Evolutionary conservation across 2,888 invertebrate species (phyloP), one percentile per base, ranked within the genome.

Genomic region (Meganola albula): DNA sequence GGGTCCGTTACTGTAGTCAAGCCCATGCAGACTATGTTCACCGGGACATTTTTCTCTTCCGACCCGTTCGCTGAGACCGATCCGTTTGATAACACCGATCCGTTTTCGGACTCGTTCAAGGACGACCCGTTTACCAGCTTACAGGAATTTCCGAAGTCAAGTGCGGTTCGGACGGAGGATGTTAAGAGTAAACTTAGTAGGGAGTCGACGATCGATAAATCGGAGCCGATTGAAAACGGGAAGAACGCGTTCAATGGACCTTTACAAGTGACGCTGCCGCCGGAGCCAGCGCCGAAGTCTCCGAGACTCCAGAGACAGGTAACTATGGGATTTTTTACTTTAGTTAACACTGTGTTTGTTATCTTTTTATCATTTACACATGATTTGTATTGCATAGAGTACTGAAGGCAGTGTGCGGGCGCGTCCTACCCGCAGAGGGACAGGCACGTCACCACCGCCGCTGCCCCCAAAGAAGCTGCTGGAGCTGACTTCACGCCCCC

Each of bases 61-160:
- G 91, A 91, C 70, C 90, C 90, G 29, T 91, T 91, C 72, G 89
- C 88, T 40, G 90, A 90, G 58, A 87, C 82, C 28, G 93, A 93
- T 75, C 93, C 93, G 23, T 93, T 93, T 68, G 92, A 92, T 58
- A 89, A 89, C 57, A 85, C 88, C 26, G 91, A 91, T 65, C 91
- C 90, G 4, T 91, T 91, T 62, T 88, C 88, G 38, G 90, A 90
- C 51, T 89, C 79, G 48, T 87, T 64, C 73, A 86, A 74, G 40
- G 88, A 88, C 44, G 91, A 91, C 60, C 90, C 91, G 9, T 91
- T 92, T 60, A 76, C 74, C 48, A 73, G 63, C 44, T 64, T 80
- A 72, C 70, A 68, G 57, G 83, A 83, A 50, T 77, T 77, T 25
- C 74, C 80, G 26, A 77, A 74, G 57, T 37, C 63, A 48, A 63